Evolutionary conservation across 30 jellyfish, hydroid and myxozoan species (phyloP), one percentile per base, ranked within the genome.

Genomic region (Cassiopea andromeda): DNA sequence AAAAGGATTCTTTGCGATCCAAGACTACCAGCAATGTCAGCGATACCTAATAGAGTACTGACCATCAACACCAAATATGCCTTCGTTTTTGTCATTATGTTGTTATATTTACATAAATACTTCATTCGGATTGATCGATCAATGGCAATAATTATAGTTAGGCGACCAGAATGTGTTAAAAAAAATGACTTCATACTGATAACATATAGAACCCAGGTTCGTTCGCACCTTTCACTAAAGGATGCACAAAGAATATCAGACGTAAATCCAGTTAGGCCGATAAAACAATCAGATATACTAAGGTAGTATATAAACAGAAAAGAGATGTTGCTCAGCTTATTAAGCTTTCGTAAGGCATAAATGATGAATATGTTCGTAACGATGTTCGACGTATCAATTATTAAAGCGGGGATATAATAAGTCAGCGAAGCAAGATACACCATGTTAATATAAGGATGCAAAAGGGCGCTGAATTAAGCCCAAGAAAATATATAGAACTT

Each of bases 261-360:
- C 6, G 69, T 7, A 17, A 80, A 10, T 15, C 88, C 88, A 1
- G 90, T 64, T 69, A 70, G 46, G 38, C 90, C 90, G 44, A 67
- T 83, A 10, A 59, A n/a, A 45, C 72, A 50, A 48, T 82, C 90
- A 17, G 90, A 82, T 38, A 82, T 46, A 64, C 90, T 64, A n/a
- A 82, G 81, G 72, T 44, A 71, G 57, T 64, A 50, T 46, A 82
- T 82, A 18, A 82, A 82, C 59, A 49, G 27, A 82, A 44, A 68
- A 7, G 90, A 82, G 43, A 68, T 48, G 7, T 4, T 67, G 46
- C 50, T 69, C 44, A 82, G 76, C 58, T 82, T 82, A 64, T 82
- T 67, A 49, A 82, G 83, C 68, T 82, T 68, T 70, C 81, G 48
- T 50, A 82, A 71, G 3, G 90, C 82, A 27, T 82, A 61, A 17